phyloP scores from a whole-genome alignment of 1,140 invertebrate species.

The Brachionus asplanchnoidis region DNA sequence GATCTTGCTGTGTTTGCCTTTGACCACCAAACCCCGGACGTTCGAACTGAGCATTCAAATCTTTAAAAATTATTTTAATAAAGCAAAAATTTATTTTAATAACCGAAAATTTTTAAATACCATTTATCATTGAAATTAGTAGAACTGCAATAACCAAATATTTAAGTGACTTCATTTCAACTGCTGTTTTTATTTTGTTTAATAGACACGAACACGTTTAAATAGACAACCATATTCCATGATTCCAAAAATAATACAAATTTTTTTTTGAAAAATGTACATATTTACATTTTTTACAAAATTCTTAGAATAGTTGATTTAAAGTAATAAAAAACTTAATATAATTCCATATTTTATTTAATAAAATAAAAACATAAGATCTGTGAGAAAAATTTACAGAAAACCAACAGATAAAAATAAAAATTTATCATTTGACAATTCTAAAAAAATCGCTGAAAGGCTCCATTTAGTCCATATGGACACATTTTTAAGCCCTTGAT shows the following conservation, averaged over 20 bases:
- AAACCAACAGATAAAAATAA: not conserved
- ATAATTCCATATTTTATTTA: not conserved
- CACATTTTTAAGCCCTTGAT: not conserved
- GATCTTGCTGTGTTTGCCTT: not conserved
- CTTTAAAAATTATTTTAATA: not conserved
- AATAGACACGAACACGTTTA: not conserved
- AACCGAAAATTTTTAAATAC: not conserved
- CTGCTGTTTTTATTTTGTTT: not conserved
- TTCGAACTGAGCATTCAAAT: not conserved
- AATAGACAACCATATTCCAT: not conserved
- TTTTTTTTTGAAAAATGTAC: too few species aligned
- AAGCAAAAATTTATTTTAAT: not conserved
- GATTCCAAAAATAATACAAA: not conserved
- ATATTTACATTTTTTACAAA: not conserved
- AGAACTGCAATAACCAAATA: not conserved
- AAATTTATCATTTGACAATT: not conserved
- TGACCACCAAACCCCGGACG: not conserved
- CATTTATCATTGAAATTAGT: not conserved
- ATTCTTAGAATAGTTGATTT: not conserved
- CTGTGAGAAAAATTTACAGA: not conserved
- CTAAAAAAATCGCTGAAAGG: not conserved
- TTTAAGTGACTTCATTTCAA: not conserved
- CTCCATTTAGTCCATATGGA: not conserved
- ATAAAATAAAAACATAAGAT: not conserved
- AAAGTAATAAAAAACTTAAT: not conserved